Base-by-base conservation (phyloP, 2,113 vertebrate species). In the Phoxinus phoxinus region DNA sequence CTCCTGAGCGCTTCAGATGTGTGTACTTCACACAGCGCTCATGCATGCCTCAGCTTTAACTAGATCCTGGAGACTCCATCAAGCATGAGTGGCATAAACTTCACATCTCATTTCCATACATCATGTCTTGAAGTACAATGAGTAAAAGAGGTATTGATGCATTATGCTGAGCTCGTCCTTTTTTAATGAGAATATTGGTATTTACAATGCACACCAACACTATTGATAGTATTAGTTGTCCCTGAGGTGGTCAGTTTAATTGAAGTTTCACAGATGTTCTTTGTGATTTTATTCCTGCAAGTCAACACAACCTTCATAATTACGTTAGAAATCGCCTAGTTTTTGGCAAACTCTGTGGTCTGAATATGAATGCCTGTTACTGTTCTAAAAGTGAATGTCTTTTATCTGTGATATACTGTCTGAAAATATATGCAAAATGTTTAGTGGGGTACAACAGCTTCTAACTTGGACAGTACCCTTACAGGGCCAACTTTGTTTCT, bases 91-190 rank as follows among this genome's bases (percentile, higher is more conserved):
- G 35, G 58, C 46, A 75, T 11, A 85, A 73, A 76, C 53, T 79
- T 56, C 6, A 46, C 44, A 63, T 78, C 37, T 73, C 48, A 78
- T 53, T 88, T 86, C 48, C 17, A 83, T 44, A 83, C 27, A 80
- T 83, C 44, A 81, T 30, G 53, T 48, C 73, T 74, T 84, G 53
- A 67, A 82, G 78, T 69, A 61, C 41, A 44, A 74, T 63, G 30
- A 25, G 72, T 76, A 27, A 59, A 63, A 65, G 19, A 65, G 41
- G 12, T 71, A 81, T 81, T 81, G 23, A 81, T 4, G 1, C 17
- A 79, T 73, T 63, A 84, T 86, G 85, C 81, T 85, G 83, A 87
- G 61, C 67, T 53, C 23, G 44, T 17, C 58, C 53, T 63, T 85
- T 84, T 56, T 23, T 27, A 56, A 69, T 75, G 4, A 30, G 58